A percentile compares a stretch with the other conserved stretches of the same genome.
Conservation (phyloP, 2,113 vertebrate genomes). For the Bubo bubo region DNA sequence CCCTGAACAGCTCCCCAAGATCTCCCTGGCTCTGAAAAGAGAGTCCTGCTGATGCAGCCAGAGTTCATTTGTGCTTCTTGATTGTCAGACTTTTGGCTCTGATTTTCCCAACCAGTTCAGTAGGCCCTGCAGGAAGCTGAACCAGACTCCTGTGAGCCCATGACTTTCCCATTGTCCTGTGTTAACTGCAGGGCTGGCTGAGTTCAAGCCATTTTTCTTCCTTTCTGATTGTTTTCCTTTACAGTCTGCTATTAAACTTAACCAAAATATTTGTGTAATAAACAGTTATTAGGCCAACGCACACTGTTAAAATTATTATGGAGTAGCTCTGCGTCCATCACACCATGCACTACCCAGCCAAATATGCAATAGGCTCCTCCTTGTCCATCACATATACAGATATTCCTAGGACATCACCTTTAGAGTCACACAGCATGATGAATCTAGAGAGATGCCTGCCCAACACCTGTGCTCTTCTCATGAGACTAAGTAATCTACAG, state of each 20-base stretch:
- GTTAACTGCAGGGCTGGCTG: conserved; percentile 7
- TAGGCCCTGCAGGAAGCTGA: conserved; percentile 54
- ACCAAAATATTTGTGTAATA: conserved; percentile 6
- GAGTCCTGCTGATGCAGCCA: conserved; percentile 48
- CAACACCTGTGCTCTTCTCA: background rate
- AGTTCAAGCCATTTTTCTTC: conserved; percentile 16
- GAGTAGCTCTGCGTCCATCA: background rate
- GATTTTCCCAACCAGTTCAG: conserved; percentile 34
- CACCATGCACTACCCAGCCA: background rate
- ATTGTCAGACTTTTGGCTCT: conserved; percentile 45
- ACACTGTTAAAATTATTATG: background rate
- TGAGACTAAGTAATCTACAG: background rate
- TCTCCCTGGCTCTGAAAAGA: conserved; percentile 43
- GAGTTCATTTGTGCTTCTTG: conserved; percentile 32
- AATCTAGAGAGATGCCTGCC: rapidly evolving
- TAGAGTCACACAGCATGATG: background rate
- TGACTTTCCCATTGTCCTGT: conserved; percentile 48
- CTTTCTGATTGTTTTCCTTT: conserved; percentile 27
- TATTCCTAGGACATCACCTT: background rate
- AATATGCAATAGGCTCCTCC: background rate
- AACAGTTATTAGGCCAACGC: background rate
- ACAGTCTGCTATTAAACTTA: background rate
- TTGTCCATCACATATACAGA: background rate
- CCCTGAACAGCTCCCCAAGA: conserved; percentile 55
- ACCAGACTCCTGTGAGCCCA: conserved; percentile 34